Base-by-base conservation (phyloP, 64 coral and sea anemone species). In the Stichodactyla mertensii region DNA sequence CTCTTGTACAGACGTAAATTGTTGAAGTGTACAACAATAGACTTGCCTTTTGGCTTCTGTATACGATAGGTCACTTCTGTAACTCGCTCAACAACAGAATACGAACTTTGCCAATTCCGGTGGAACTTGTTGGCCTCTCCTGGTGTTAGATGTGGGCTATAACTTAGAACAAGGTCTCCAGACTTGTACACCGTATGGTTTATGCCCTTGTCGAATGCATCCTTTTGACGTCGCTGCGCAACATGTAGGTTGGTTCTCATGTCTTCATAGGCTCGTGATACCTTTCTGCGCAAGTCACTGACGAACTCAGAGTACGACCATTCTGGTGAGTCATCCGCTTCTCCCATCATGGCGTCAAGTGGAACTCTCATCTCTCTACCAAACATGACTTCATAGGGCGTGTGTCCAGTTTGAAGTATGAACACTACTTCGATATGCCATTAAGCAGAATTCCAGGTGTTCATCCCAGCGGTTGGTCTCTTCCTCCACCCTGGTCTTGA, bases 41-140 rank as follows among this genome's bases (percentile, higher is more conserved):
- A 20, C 13, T 57, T 45, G 24, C 56, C 14, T 6, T 57, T 31
- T 13, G 4, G 36, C 55, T 88, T 89, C 22, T 52, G 64, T 31
- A 92, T 52, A 52, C 31, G 28, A 64, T 92, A 92, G 55, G 66
- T 92, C 22, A 92, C 91, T 60, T 92, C 86, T n/a, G 86, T 88
- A 26, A 88, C 86, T 23, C 70, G 64, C 6, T 78, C 79, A 19
- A 92, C 64, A 57, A 92, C 55, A 57, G 82, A 55, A 78, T 84
- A 92, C 2, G 85, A 45, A 18, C 87, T 66, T 54, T 86, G 80
- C 27, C 78, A 86, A 54, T 82, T 85, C 20, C 54, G 51, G 64
- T 56, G 86, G 55, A 82, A 84, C 60, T 83, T 88, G 74, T n/a
- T 82, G 20, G 87, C 87, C 56, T 88, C 87, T 51, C 87, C 87